Conservation (phyloP, 2,113 vertebrate species). For the Corynorhinus townsendii region DNA sequence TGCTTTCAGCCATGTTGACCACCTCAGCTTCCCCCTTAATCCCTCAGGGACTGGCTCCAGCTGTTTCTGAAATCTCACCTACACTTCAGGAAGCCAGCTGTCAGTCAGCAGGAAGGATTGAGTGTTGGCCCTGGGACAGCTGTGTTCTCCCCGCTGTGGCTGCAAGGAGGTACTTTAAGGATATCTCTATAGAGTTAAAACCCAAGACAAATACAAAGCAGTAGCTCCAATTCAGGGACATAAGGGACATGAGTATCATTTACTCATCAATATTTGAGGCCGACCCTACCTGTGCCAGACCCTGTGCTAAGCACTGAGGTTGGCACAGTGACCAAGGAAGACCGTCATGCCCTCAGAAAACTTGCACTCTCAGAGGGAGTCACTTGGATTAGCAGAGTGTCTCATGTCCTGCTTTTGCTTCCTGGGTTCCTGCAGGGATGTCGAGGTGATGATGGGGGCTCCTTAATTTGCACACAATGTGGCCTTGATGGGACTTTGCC, state of each 20-base stretch:
- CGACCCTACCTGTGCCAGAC: not conserved
- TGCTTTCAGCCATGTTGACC: not conserved
- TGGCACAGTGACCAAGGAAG: not conserved
- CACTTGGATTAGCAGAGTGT: not conserved
- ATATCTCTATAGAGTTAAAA: not conserved
- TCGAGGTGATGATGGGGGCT: not conserved
- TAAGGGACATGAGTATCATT: not conserved
- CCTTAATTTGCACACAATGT: not conserved
- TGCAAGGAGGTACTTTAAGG: not conserved
- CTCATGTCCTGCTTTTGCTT: not conserved
- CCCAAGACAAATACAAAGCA: not conserved
- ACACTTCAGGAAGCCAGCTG: not conserved
- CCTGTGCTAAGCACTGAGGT: not conserved
- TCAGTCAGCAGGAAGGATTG: fast-evolving
- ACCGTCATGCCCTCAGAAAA: not conserved
- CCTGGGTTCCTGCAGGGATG: not conserved
- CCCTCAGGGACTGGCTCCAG: not conserved
- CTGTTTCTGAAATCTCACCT: not conserved
- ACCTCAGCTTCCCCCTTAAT: not conserved
- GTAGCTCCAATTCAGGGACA: not conserved
- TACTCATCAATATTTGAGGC: not conserved
- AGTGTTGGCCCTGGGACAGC: not conserved
- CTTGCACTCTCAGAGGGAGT: not conserved
- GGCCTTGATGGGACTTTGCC: not conserved
- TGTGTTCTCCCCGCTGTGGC: not conserved